phyloP scores from a whole-genome alignment of 2,113 vertebrate genomes.

The Brachionichthys hirsutus region DNA sequence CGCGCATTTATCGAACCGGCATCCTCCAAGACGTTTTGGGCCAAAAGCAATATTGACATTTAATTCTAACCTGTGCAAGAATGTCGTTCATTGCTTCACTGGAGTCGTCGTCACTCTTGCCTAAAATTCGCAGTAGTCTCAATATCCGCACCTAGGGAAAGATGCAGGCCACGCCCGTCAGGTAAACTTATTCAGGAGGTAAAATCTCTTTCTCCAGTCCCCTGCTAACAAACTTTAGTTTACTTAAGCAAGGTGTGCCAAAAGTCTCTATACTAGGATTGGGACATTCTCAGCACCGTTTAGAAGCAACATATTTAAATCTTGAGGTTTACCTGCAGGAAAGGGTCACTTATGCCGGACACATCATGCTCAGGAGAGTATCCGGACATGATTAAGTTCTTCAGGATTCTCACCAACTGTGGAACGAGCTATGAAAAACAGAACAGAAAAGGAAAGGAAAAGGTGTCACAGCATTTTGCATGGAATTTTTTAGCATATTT shows the following conservation, averaged over 20 bases:
- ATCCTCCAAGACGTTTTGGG: background rate
- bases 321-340: slow-evolving; percentile 87
- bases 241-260: too few species aligned
- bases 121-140: slow-evolving; percentile 96
- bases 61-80: slow-evolving; percentile 90
- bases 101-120: slow-evolving; percentile 95
- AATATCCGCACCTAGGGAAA: slow-evolving; percentile 91
- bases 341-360: slow-evolving; percentile 98
- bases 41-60: background rate
- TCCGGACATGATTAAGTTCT: slow-evolving; percentile 99
- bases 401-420: slow-evolving; percentile 98
- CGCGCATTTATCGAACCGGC: background rate
- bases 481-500: background rate
- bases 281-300: too few species aligned
- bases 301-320: background rate
- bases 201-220: background rate
- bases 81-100: slow-evolving; percentile 99
- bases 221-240: too few species aligned
- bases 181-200: too few species aligned
- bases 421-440: slow-evolving; percentile 89
- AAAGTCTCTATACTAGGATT: too few species aligned
- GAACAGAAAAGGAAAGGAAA: slow-evolving; percentile 12
- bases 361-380: slow-evolving; percentile 99
- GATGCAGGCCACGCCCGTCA: background rate
- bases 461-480: slow-evolving; percentile 34